Evolutionary conservation across 1,140 invertebrate species (phyloP).

Genomic region (Dufourea novaeangliae): DNA sequence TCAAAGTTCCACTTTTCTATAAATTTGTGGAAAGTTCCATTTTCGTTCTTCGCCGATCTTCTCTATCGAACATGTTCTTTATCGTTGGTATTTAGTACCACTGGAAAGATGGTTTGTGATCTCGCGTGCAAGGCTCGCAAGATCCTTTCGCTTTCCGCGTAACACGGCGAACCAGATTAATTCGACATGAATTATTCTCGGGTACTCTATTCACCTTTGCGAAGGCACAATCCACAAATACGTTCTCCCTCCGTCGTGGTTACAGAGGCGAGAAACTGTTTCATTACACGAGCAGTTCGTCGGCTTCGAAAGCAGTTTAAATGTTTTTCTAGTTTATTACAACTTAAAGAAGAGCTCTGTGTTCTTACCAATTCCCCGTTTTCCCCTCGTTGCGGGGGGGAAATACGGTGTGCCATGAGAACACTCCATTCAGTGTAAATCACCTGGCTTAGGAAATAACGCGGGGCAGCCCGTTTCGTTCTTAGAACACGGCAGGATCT

Average conservation of each 20-base stretch:
- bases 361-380: too few relatives aligned
- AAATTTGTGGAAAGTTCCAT: too few relatives aligned
- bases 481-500: too few relatives aligned
- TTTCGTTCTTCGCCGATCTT: too few relatives aligned
- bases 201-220: slow-evolving; percentile 3
- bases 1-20: too few relatives aligned
- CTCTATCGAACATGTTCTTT: too few relatives aligned
- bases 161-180: background rate
- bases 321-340: background rate
- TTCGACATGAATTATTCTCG: slow-evolving; percentile 6
- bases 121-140: background rate
- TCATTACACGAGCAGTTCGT: background rate
- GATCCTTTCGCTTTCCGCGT: slow-evolving; percentile 3
- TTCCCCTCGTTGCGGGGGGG: too few relatives aligned
- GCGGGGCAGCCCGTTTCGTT: background rate
- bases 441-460: background rate
- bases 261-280: background rate
- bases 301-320: background rate
- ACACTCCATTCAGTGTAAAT: slow-evolving; percentile 9
- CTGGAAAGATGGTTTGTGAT: background rate
- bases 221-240: too few relatives aligned
- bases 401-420: background rate
- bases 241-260: background rate
- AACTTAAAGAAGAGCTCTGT: too few relatives aligned
- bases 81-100: too few relatives aligned